Evolutionary conservation across 2,888 invertebrate genomes (phyloP).

Genomic region (Heteromurus nitidus): DNA sequence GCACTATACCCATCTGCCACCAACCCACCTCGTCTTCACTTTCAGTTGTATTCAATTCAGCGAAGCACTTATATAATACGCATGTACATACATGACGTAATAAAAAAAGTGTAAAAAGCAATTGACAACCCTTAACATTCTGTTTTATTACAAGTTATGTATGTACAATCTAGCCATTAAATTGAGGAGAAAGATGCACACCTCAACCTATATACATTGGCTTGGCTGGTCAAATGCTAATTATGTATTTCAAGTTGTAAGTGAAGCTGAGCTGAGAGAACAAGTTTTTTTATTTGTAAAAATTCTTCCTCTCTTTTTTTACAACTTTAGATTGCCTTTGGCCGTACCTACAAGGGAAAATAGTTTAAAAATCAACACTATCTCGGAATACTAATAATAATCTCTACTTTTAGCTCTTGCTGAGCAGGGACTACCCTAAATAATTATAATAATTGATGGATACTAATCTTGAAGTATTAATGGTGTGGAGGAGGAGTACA

Average conservation of each 20-base stretch:
- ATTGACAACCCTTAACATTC: too few species aligned
- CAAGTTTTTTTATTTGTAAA: background rate
- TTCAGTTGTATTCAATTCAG: too few species aligned
- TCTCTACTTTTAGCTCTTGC: background rate
- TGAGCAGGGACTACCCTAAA: background rate
- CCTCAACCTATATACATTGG: too few species aligned
- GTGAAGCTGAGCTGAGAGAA: too few species aligned
- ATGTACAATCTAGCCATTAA: too few species aligned
- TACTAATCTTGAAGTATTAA: background rate
- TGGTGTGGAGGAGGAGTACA: background rate
- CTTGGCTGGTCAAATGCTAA: background rate
- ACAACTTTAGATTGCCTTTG: background rate
- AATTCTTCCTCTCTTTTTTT: background rate
- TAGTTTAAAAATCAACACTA: background rate
- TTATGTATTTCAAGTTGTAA: background rate
- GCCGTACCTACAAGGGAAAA: background rate
- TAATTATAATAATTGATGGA: constrained; percentile 1
- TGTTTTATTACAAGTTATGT: too few species aligned
- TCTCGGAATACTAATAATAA: background rate
- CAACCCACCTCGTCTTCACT: too few species aligned
- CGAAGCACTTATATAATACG: too few species aligned
- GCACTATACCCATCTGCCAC: background rate
- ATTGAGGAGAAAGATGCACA: too few species aligned
- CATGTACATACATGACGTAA: too few species aligned
- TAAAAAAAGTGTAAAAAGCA: too few species aligned